Evolutionary conservation across 1,140 invertebrate species (phyloP).

Genomic region (Bombus affinis): DNA sequence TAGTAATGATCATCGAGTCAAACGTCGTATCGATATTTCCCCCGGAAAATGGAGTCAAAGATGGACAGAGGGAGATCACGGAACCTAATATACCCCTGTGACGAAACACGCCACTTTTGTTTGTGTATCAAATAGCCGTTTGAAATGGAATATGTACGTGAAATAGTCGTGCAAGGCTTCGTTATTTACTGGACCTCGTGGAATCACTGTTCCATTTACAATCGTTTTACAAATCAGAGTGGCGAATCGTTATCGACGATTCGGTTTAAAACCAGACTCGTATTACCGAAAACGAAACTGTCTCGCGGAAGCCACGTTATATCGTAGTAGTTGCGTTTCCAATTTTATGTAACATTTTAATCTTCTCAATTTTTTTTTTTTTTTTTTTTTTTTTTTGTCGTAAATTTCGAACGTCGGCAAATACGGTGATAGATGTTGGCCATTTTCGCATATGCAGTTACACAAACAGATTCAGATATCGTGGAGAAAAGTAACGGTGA

Average conservation of each 20-base stretch:
- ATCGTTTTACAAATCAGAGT: conserved; percentile 1
- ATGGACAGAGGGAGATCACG: background rate
- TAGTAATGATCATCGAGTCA: background rate
- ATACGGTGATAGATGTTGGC: background rate
- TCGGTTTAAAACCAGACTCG: background rate
- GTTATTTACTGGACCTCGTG: background rate
- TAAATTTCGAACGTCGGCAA: background rate
- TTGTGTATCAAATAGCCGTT: background rate
- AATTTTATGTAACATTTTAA: background rate
- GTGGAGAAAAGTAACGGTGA: conserved; percentile 9
- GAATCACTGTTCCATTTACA: background rate
- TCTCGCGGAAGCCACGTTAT: background rate
- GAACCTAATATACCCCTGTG: conserved; percentile 6
- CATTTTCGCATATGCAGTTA: background rate
- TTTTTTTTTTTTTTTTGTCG: background rate
- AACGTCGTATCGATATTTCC: background rate
- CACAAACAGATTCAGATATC: conserved; percentile 14
- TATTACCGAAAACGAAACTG: background rate
- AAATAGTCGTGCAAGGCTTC: background rate
- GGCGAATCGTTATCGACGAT: background rate
- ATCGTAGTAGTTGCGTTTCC: background rate
- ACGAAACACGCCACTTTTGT: background rate
- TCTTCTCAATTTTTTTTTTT: too few relatives aligned
- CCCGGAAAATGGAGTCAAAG: background rate
- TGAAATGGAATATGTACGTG: background rate